Evolutionary conservation across 2,113 vertebrate species (phyloP), one percentile per base, ranked within the genome.

Genomic region (Cranoglanis bouderius): DNA sequence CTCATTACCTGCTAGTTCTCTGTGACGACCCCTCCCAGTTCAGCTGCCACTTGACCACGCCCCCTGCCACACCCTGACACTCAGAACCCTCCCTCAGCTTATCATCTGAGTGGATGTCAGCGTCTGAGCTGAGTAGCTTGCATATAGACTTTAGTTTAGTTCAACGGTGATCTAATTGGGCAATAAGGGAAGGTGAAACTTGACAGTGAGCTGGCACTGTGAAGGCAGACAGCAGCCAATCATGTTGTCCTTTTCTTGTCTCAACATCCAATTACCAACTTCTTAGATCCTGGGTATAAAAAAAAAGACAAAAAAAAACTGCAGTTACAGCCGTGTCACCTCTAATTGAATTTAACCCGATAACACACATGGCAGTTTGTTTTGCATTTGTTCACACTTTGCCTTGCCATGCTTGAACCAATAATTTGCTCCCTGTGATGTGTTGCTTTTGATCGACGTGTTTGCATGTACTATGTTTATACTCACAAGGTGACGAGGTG

Each of bases 281-380:
- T 49, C 51, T 83, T 59, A 67, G 82, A 90, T 90, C 85, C 90
- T 89, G 92, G 90, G 88, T 92, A 93, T 93, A 92, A 94, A 92
- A 92, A 92, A 92, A 92, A 89, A 7, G 85, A 92, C 92, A 89
- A 90, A n/a, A n/a, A n/a, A n/a, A n/a, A n/a, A n/a, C n/a, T n/a
- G 38, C 49, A 92, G 93, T 93, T 86, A 92, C 90, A 87, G 10
- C 90, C 89, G 84, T 90, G 93, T 94, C 95, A 95, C 94, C 93
- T 95, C 94, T 96, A 95, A 96, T 96, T 94, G 94, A 92, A 81
- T 59, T 84, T 59, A 82, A 72, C 89, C 91, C 91, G 92, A 94
- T 92, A 93, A 93, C 93, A 94, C 93, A 94, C 90, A 38, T 86
- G 85, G 81, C 59, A 57, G 43, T 16, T 85, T 81, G 85, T 74